Base-by-base conservation (phyloP, 1,140 invertebrate genomes). In the Trachymyrmex septentrionalis region DNA sequence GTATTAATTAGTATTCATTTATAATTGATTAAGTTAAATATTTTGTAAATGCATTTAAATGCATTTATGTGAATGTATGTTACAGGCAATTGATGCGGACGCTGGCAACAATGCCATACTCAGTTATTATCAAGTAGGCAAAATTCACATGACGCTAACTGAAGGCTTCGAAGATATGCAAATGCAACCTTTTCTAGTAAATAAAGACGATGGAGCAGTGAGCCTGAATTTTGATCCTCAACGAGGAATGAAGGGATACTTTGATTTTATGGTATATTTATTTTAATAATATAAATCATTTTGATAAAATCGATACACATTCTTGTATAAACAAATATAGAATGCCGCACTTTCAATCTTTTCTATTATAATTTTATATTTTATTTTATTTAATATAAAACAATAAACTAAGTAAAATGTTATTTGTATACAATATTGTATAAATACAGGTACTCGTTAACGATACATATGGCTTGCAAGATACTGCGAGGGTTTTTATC, bases 231-330 rank as follows among this genome's bases (percentile, higher is more conserved):
- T 99, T 93, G 98, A 99, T 95, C 99, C 99, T 21, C 98, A 99
- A 92, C 98, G 98, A 91, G 97, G 98, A 73, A 99, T 99, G 99
- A 99, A 99, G 94, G 99, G 99, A 72, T 99, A 99, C 94, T 99
- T 99, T 94, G 98, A 99, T 93, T 99, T 99, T 92, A 97, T 97
- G 96, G 97, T 97, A 92, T 89, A 34, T 48, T 5, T 63, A 34
- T 24, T 34, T 69, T 2, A 78, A 21, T 59, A 50, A 61, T 81
- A 48, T 81, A 67, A 24, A 72, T 72, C 7, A 44, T 48, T 21
- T 10, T 48, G 34, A 19, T 24, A 30, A 66, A 44, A 30, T 27
- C 16, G 21, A 61, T 30, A 63, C 3, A 30, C 7, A 27, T 63
- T 38, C 19, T 76, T 27, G 16, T 48, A 14, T 0, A 12, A 48